These are phyloP conservation scores for Sesia apiformis DNA, from an alignment of 2,888 invertebrate genomes.

Conservation along the genomic window DNA sequence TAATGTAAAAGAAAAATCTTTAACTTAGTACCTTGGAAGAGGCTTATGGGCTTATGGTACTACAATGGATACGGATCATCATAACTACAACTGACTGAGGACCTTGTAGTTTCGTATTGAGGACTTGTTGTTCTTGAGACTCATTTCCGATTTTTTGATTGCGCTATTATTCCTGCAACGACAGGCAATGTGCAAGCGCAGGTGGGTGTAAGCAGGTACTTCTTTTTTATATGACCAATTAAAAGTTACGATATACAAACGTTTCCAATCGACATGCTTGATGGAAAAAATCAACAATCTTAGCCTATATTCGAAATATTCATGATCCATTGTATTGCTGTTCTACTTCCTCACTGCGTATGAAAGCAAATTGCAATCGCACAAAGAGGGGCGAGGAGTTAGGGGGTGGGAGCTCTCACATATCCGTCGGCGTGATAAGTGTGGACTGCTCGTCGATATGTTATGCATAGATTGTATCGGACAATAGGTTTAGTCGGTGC, in stretches of 20 bases:
- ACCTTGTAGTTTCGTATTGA: no score
- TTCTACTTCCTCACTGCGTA: neutral
- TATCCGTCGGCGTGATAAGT: slow-evolving; percentile 42
- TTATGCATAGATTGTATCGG: slow-evolving; percentile 29
- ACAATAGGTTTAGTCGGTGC: slow-evolving; percentile 24
- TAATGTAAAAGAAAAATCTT: no score
- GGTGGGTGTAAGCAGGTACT: neutral
- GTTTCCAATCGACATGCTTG: neutral
- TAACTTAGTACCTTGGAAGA: no score
- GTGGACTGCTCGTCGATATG: slow-evolving; percentile 46
- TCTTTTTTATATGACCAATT: neutral
- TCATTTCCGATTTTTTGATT: no score
- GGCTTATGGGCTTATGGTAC: no score
- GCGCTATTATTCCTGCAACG: neutral
- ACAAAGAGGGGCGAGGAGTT: slow-evolving; percentile 19
- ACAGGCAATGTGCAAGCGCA: slow-evolving; percentile 9
- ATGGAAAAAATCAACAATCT: neutral
- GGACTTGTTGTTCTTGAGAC: no score
- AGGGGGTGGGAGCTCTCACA: slow-evolving; percentile 29
- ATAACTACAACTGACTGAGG: no score
- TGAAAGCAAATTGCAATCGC: slow-evolving; percentile 28
- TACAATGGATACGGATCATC: no score
- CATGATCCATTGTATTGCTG: neutral
- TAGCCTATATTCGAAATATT: neutral
- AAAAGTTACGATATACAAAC: neutral